Evolutionary conservation across 2,888 invertebrate genomes (phyloP).

Genomic region (Hydraecia micacea): DNA sequence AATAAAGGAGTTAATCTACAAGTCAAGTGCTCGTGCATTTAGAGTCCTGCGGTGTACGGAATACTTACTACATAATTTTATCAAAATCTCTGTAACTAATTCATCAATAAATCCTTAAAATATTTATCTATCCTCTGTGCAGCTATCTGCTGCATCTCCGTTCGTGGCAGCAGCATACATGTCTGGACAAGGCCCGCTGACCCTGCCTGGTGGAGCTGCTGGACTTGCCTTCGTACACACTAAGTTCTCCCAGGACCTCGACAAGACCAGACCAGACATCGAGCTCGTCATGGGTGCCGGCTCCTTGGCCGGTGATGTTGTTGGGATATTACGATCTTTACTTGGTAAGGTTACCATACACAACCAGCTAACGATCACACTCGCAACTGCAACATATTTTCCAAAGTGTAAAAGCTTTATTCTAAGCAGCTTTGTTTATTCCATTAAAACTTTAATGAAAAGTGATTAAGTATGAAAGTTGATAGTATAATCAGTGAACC

Average conservation of each 20-base stretch:
- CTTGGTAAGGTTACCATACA: conserved; percentile 84
- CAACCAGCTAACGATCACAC: neutral
- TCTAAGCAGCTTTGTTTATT: conserved; percentile 31
- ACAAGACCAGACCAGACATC: conserved; percentile 94
- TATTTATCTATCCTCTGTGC: conserved; percentile 14
- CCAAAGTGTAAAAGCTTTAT: conserved; percentile 3
- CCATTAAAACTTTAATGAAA: conserved; percentile 46
- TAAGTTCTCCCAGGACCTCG: conserved; percentile 89
- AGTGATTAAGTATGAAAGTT: conserved; percentile 34
- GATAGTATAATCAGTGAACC: conserved; percentile 33
- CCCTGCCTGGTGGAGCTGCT: conserved; percentile 94
- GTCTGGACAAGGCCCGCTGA: conserved; percentile 92
- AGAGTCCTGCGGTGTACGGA: neutral
- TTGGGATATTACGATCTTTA: conserved; percentile 92
- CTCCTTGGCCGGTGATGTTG: conserved; percentile 93
- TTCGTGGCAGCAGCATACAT: conserved; percentile 91
- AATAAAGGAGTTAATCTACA: neutral
- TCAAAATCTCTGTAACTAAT: neutral
- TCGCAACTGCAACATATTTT: conserved; percentile 5
- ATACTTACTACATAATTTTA: neutral
- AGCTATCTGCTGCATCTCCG: conserved; percentile 87
- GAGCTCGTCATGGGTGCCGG: conserved; percentile 95
- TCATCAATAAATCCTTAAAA: neutral
- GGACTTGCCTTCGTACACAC: conserved; percentile 94
- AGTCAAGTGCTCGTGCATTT: neutral